Evolutionary conservation across 2,797 vertebrate species (phyloP).

Genomic region (Alca torda): DNA sequence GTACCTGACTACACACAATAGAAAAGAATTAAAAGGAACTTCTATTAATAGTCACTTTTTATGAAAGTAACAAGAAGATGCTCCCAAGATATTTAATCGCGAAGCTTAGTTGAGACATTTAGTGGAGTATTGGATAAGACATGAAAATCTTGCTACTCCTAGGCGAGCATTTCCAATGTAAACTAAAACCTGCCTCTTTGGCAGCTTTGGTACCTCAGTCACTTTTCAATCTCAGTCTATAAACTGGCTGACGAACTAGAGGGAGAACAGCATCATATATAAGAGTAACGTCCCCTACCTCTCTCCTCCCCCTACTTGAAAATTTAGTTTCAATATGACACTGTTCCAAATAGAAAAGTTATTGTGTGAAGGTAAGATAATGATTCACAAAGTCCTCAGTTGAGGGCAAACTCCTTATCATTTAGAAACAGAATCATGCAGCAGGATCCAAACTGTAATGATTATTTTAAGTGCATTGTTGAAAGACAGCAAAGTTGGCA

Average conservation of each 20-base stretch:
- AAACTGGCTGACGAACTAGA: neutral
- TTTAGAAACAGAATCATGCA: neutral
- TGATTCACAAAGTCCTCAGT: neutral
- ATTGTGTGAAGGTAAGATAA: neutral
- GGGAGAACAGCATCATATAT: neutral
- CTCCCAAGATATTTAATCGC: neutral
- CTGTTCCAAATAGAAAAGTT: neutral
- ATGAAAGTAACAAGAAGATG: neutral
- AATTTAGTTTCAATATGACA: neutral
- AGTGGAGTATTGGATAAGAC: neutral
- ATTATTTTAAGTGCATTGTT: neutral
- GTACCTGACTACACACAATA: accelerated
- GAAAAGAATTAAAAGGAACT: neutral
- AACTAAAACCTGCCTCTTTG: neutral
- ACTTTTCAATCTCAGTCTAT: neutral
- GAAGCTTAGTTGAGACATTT: neutral
- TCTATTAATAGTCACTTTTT: neutral
- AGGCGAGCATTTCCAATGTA: neutral
- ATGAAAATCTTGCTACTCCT: neutral
- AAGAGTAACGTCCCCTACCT: neutral
- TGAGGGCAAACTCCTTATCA: neutral
- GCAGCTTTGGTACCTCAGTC: neutral
- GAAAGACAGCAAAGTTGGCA: neutral
- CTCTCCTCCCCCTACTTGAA: neutral
- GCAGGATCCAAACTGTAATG: neutral